Evolutionary conservation across 2,888 invertebrate species (phyloP), one percentile per base, ranked within the genome.

Genomic region (Parnassius orleans): DNA sequence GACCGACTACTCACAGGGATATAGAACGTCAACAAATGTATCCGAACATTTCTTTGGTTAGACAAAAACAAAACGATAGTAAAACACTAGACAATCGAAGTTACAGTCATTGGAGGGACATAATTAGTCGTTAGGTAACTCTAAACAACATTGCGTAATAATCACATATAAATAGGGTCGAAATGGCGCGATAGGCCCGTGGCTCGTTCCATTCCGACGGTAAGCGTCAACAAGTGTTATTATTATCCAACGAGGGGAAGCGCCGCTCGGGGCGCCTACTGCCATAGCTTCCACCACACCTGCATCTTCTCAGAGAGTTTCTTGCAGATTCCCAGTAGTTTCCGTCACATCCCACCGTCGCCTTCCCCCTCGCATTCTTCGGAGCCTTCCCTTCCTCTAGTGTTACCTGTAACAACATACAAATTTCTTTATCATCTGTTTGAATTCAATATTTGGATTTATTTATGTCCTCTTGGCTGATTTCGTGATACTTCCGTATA

Each of bases 231-330:
- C 89, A 85, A 87, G 84, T 85, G 73, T 76, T 72, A 46, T 80
- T 67, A 59, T 41, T 63, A 55, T 59, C 63, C 59, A 59, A 63
- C 60, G 53, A 19, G 19, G 56, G 59, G 33, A 33, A 48, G 54
- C 58, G 44, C 54, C 51, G 50, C 50, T 51, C 44, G 44, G 66
- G 60, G 69, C 71, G 76, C 75, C 78, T 81, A 90, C 84, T 96
- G 95, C 93, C 95, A 95, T 92, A 95, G 94, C 90, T 95, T 95
- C 95, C 96, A 96, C 95, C 96, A 96, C 91, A 95, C 95, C 93
- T 96, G 96, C 93, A 96, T 95, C 92, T 95, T 96, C 92, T 96
- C 96, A 92, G 95, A 94, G 93, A 97, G 94, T 94, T 96, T 96
- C 93, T 95, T 96, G 93, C 95, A 97, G 92, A 96, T 95, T 93